phyloP scores from a whole-genome alignment of 2,113 vertebrate species.

The Oryzias celebensis region DNA sequence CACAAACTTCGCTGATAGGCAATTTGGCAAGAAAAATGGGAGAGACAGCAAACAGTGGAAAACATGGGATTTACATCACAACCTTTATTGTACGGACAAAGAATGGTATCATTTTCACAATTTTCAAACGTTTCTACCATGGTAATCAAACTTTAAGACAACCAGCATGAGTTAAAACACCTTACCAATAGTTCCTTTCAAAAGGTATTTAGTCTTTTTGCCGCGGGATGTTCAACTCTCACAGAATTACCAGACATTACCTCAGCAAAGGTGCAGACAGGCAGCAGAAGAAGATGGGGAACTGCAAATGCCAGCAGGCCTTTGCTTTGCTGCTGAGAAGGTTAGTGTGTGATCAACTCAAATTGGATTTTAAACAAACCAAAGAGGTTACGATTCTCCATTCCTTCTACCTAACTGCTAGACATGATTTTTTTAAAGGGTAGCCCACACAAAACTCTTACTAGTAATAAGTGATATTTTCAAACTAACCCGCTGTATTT shows the following conservation, averaged over 20 bases:
- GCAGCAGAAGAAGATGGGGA: background rate
- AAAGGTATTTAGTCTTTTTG: no score
- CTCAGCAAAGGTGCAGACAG: conserved; percentile 2
- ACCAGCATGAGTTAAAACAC: no score
- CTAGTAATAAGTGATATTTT: no score
- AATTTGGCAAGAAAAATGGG: conserved; percentile 47
- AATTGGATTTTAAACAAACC: conserved; percentile 7
- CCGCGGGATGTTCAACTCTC: conserved; percentile 29
- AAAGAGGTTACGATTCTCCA: conserved; percentile 2
- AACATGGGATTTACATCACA: conserved; percentile 28
- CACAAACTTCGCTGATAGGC: conserved; percentile 47
- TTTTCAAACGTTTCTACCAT: no score
- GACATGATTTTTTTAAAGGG: no score
- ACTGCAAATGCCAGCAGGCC: conserved; percentile 11
- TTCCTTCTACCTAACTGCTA: no score
- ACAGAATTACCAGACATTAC: conserved; percentile 28
- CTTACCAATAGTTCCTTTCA: no score
- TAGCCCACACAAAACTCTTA: no score
- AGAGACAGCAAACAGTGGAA: conserved; percentile 35
- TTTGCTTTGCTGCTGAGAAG: conserved; percentile 4
- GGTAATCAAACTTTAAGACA: no score
- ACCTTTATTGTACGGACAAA: no score
- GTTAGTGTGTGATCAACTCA: background rate
- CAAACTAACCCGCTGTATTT: no score
- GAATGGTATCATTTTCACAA: no score